Conservation (phyloP, 2,797 vertebrate species). For the Pempheris klunzingeri region DNA sequence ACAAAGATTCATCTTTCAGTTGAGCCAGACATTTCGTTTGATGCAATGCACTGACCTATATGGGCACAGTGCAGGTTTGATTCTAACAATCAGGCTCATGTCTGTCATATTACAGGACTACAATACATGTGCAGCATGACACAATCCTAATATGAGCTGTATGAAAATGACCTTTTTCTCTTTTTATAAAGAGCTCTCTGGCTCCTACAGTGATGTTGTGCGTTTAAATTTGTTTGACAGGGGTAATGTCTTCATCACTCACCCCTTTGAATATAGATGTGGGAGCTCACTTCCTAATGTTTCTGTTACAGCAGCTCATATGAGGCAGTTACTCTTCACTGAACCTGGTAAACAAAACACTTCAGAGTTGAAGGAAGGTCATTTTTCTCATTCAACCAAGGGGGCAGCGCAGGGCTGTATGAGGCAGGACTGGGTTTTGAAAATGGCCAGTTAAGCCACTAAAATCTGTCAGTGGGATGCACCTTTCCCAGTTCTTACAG, state of each 20-base stretch:
- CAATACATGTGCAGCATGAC: not conserved
- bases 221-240: not conserved
- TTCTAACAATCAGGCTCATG: constrained; percentile 7
- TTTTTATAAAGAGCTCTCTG: not conserved
- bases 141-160: not conserved
- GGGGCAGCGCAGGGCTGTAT: constrained; percentile 10
- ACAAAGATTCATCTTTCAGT: constrained; percentile 56
- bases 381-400: constrained; percentile 46
- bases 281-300: not conserved
- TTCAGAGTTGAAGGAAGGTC: constrained; percentile 16
- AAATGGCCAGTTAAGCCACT: constrained; percentile 14
- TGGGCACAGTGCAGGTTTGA: constrained; percentile 26
- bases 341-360: constrained; percentile 40
- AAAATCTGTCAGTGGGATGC: not conserved
- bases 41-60: constrained; percentile 73
- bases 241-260: constrained; percentile 13
- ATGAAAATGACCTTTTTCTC: not conserved
- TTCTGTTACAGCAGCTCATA: constrained; percentile 24
- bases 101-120: constrained; percentile 19
- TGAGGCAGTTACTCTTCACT: constrained; percentile 33
- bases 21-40: constrained; percentile 65
- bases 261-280: not conserved
- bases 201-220: not conserved
- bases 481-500: not conserved
- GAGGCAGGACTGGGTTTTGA: constrained; percentile 16